Evolutionary conservation across 2,797 vertebrate genomes (phyloP).

Genomic region (Siniperca undulata): DNA sequence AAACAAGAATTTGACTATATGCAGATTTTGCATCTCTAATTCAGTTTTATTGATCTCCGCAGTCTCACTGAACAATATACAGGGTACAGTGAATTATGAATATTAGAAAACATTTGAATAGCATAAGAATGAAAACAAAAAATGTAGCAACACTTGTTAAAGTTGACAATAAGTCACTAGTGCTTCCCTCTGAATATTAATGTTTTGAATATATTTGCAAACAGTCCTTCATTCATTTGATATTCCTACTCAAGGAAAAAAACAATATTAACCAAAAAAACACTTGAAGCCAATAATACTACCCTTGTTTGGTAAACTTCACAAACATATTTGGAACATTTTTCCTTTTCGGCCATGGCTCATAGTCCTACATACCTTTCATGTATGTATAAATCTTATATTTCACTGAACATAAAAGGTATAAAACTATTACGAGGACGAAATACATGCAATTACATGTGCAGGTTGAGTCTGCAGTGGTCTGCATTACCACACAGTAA

Average conservation of each 20-base stretch:
- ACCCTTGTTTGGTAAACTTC: neutral
- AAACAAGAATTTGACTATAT: neutral
- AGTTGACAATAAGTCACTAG: neutral
- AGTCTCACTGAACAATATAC: neutral
- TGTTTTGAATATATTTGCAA: neutral
- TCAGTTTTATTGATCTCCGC: neutral
- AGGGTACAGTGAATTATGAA: neutral
- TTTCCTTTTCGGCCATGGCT: neutral
- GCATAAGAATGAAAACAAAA: neutral
- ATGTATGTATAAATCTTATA: neutral
- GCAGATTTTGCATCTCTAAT: neutral
- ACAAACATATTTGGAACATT: neutral
- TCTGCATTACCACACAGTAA: conserved; percentile 1
- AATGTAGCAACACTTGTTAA: neutral
- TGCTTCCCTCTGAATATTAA: neutral
- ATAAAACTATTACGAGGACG: neutral
- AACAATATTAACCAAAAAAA: neutral
- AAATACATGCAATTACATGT: neutral
- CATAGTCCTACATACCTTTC: neutral
- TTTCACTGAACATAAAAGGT: conserved; percentile 1
- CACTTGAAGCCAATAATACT: neutral
- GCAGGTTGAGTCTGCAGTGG: neutral
- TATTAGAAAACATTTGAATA: neutral
- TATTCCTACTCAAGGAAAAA: neutral
- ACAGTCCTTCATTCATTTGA: neutral